Conservation (phyloP, 30 jellyfish, hydroid and myxozoan genomes). For the Aurelia coerulea region DNA sequence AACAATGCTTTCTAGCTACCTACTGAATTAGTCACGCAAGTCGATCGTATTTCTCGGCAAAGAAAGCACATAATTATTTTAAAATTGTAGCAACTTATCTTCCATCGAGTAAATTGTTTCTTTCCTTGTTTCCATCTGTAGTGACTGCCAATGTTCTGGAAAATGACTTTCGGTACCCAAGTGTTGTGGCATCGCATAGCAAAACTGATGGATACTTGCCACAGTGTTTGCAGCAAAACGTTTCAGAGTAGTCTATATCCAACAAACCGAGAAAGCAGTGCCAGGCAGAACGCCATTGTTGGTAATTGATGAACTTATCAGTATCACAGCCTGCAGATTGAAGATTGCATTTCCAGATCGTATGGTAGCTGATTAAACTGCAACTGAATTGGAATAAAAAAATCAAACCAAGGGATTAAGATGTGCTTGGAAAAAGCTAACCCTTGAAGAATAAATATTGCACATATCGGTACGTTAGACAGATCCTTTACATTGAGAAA, state of each 20-base stretch:
- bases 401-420: no score
- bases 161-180: conserved; percentile 1
- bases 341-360: background rate
- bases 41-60: no score
- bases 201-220: conserved; percentile 19
- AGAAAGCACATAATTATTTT: no score
- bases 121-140: background rate
- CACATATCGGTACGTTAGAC: no score
- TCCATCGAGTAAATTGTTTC: background rate
- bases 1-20: no score
- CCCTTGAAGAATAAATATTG: no score
- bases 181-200: conserved; percentile 38
- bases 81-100: background rate
- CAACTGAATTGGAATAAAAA: background rate
- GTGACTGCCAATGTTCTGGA: conserved; percentile 5
- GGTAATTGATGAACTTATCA: background rate
- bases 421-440: no score
- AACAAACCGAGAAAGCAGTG: conserved; percentile 23
- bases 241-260: conserved; percentile 8
- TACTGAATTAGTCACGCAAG: no score
- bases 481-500: no score
- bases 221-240: conserved; percentile 10
- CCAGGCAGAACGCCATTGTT: conserved; percentile 47
- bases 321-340: background rate
- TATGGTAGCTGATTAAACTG: background rate